A percentile compares a stretch with the other conserved stretches of the same genome.
Conservation (phyloP, 1,140 invertebrate species). For the Physella acuta region DNA sequence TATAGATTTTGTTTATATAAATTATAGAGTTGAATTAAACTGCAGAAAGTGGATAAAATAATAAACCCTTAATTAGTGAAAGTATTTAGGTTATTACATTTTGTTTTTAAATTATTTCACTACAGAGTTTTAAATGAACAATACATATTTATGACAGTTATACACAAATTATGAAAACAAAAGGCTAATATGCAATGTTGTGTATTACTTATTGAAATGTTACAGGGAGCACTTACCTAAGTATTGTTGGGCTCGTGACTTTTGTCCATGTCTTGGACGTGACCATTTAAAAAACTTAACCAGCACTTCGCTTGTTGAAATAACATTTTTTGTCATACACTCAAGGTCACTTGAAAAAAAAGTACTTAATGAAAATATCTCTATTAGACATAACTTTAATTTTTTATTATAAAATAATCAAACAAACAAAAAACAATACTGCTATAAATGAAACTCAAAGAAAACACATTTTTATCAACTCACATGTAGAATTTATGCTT, state of each 20-base stretch:
- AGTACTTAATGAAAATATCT: background rate
- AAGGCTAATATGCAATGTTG: too few relatives aligned
- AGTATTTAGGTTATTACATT: background rate
- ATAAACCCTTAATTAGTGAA: background rate
- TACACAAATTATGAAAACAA: background rate
- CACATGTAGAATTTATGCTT: slow-evolving; percentile 6
- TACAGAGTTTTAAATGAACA: background rate
- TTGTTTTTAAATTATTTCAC: background rate
- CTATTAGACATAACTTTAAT: background rate
- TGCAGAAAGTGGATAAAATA: background rate
- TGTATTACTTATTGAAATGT: too few relatives aligned
- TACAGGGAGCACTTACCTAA: slow-evolving; percentile 12
- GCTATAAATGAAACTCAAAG: background rate
- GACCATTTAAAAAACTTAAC: slow-evolving; percentile 17
- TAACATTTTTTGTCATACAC: background rate
- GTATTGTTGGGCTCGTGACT: slow-evolving; percentile 3
- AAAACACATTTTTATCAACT: background rate
- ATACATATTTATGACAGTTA: background rate
- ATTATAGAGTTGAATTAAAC: background rate
- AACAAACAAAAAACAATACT: background rate
- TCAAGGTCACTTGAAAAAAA: background rate
- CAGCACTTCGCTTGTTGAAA: background rate
- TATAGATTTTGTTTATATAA: background rate
- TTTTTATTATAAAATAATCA: background rate
- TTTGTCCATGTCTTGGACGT: slow-evolving; percentile 8